Base-by-base conservation (phyloP, 2,888 invertebrate genomes). In the Tachina grossa region DNA sequence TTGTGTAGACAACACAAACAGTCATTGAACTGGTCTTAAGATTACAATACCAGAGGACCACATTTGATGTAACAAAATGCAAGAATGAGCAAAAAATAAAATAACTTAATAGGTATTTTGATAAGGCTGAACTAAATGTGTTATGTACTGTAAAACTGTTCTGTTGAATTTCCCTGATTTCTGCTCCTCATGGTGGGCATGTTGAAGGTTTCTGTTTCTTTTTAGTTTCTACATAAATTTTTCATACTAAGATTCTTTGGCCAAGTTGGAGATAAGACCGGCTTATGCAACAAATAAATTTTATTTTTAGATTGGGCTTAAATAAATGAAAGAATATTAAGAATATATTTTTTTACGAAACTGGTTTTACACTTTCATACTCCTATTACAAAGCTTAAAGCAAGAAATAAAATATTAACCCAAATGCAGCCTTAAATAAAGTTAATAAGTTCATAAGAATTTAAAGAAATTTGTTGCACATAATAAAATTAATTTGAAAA, bases 21-120 rank as follows among this genome's bases (percentile, higher is more conserved):
- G 82, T 76, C 82, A 69, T 19, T 82, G 82, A 82, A 82, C 82
- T 82, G 75, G 55, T 10, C 4, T 66, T 16, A 14, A 49, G 8
- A 47, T 47, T 57, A 57, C 1, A 45, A 65, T 66, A 47, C 19
- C 22, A n/a, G 53, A n/a, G 61, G 39, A 9, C 69, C 55, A n/a
- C 69, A 69, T 71, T 79, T 81, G 47, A 51, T 71, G 53, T 39
- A 39, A 61, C 59, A 80, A 74, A 80, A 65, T 55, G 47, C 13
- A 31, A 22, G 16, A 11, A 61, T 19, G n/a, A 13, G 19, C 14
- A 13, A 14, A 77, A 57, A 57, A 47, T 49, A 31, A 49, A 80
- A 80, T 31, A 80, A 31, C 63, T 79, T 57, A 31, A 49, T 49
- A 43, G 49, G 19, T 45, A 55, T 8, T 47, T 66, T 66, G 16